Percentiles rank a stretch among this genome's conserved stretches.
Evolutionary conservation across 1,140 invertebrate genomes (phyloP).

Genomic region (Rhopalosiphum padi): DNA sequence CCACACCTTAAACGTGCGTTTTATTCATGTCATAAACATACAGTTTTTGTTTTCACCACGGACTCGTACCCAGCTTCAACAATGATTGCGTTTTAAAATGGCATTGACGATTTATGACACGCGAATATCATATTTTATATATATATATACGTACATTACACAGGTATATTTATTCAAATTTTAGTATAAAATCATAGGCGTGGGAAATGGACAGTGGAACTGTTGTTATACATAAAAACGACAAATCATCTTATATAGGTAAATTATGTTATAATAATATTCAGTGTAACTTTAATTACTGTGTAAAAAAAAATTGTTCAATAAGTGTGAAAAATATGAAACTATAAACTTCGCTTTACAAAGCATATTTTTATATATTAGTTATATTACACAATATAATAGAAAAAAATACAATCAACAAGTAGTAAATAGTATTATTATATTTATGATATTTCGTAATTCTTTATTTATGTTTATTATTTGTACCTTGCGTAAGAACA

Average conservation of each 20-base stretch:
- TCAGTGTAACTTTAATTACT: neutral
- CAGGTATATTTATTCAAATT: conserved; percentile 3
- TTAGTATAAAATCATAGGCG: neutral
- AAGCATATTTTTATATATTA: neutral
- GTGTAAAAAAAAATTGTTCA: neutral
- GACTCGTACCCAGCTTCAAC: neutral
- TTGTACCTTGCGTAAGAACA: neutral
- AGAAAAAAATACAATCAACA: neutral
- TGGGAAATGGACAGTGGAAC: neutral
- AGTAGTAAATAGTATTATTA: neutral
- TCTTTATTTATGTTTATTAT: neutral
- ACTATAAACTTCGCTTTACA: neutral
- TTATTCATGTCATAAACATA: conserved; percentile 30
- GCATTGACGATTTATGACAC: conserved; percentile 13
- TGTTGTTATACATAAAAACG: neutral
- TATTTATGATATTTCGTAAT: neutral
- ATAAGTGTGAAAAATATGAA: neutral
- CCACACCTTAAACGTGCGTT: neutral
- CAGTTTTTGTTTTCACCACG: neutral
- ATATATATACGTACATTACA: neutral
- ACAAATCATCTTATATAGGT: conserved; percentile 48
- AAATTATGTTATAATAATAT: neutral
- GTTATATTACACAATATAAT: neutral
- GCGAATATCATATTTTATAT: neutral
- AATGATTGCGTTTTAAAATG: neutral